These are phyloP conservation scores for Vesta saturnalis DNA, from an alignment of 2,888 invertebrate species.

Conservation along the genomic window DNA sequence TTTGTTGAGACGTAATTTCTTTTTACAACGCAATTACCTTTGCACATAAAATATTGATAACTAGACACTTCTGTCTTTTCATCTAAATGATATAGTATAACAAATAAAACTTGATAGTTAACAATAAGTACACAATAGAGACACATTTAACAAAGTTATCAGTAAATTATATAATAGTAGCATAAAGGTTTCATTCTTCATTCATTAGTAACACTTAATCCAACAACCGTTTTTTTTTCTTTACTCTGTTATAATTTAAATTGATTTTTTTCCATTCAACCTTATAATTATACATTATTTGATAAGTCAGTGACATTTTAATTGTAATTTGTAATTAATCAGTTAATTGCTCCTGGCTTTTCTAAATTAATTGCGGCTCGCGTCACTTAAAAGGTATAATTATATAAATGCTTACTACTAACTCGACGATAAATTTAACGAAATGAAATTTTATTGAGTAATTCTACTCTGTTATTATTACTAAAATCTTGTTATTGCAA, in stretches of 20 bases:
- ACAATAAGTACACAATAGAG: constrained; percentile 9
- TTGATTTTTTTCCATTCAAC: neutral
- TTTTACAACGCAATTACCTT: too few relatives aligned
- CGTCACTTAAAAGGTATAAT: neutral
- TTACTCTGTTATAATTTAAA: too few relatives aligned
- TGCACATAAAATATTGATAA: too few relatives aligned
- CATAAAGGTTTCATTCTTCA: constrained; percentile 15
- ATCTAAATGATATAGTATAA: too few relatives aligned
- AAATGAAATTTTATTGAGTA: too few relatives aligned
- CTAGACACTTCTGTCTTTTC: too few relatives aligned
- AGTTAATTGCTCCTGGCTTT: neutral
- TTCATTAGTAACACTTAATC: constrained; percentile 4
- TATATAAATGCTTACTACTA: too few relatives aligned
- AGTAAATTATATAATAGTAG: constrained; percentile 9
- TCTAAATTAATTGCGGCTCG: neutral
- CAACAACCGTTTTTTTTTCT: neutral
- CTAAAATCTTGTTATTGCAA: too few relatives aligned
- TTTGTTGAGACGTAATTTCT: too few relatives aligned
- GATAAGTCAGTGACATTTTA: neutral
- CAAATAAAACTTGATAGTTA: too few relatives aligned
- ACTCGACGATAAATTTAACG: too few relatives aligned
- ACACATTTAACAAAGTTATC: neutral
- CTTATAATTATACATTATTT: neutral
- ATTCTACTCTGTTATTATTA: too few relatives aligned
- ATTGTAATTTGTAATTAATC: constrained; percentile 1